These are phyloP conservation scores for Mechanitis messenoides DNA, from an alignment of 2,888 invertebrate species.

Conservation along the genomic window DNA sequence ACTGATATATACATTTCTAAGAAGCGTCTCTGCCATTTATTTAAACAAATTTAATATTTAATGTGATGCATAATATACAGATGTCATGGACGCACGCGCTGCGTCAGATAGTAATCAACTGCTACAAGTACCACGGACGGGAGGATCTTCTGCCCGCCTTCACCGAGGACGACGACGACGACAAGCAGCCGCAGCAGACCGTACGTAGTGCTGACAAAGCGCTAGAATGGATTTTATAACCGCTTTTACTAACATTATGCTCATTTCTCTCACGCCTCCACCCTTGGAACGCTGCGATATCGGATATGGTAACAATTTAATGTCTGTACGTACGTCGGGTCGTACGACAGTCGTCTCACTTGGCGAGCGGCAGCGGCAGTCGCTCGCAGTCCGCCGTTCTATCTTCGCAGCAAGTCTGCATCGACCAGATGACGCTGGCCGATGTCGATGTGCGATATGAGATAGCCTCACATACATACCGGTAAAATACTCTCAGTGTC, in stretches of 20 bases:
- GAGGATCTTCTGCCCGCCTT: constrained; percentile 97
- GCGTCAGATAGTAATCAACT: constrained; percentile 97
- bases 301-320: constrained; percentile 49
- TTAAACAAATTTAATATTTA: no score
- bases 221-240: not conserved
- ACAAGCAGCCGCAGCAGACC: constrained; percentile 65
- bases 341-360: constrained; percentile 46
- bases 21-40: no score
- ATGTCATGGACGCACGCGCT: constrained; percentile 99
- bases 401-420: constrained; percentile 84
- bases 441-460: constrained; percentile 82
- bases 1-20: no score
- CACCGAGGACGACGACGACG: constrained; percentile 91
- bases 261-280: constrained; percentile 36
- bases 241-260: constrained; percentile 4
- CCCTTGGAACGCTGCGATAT: constrained; percentile 47
- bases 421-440: constrained; percentile 84
- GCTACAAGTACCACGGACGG: constrained; percentile 97
- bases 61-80: constrained; percentile 60
- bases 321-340: not conserved
- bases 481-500: not conserved
- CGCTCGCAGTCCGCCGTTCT: constrained; percentile 71
- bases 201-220: constrained; percentile 41
- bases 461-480: not conserved
- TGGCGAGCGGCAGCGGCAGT: constrained; percentile 52